phyloP scores from a whole-genome alignment of 2,797 vertebrate species.

The Ambastaia sidthimunki region DNA sequence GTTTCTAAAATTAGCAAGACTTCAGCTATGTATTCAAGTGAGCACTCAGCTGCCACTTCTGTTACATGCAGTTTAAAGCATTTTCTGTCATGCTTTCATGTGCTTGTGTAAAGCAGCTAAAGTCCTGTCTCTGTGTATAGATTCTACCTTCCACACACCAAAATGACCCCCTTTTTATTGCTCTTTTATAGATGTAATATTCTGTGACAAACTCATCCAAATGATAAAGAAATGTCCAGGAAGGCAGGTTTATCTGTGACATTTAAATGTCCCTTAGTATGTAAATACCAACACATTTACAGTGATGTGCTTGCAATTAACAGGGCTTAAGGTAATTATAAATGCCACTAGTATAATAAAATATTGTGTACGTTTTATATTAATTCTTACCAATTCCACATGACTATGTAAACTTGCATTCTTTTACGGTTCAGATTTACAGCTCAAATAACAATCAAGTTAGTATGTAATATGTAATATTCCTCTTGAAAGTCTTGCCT shows the following conservation, averaged over 20 bases:
- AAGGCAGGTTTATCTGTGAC: neutral
- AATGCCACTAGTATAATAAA: too few species aligned
- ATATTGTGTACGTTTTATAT: neutral
- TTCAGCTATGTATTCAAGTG: slow-evolving; percentile 32
- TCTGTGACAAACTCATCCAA: neutral
- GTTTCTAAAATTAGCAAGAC: slow-evolving; percentile 35
- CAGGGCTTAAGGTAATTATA: too few species aligned
- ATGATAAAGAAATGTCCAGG: neutral
- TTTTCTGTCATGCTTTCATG: slow-evolving; percentile 37
- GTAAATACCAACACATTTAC: neutral
- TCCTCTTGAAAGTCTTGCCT: too few species aligned
- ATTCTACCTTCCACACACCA: slow-evolving; percentile 32
- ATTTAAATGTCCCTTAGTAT: neutral
- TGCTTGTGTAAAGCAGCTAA: slow-evolving; percentile 39
- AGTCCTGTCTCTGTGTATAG: slow-evolving; percentile 34
- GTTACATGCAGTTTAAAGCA: slow-evolving; percentile 14
- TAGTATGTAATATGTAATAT: too few species aligned
- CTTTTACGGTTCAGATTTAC: too few species aligned
- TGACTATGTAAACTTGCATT: too few species aligned
- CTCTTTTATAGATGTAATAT: neutral
- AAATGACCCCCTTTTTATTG: slow-evolving; percentile 13
- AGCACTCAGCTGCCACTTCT: slow-evolving; percentile 45
- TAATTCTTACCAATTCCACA: neutral
- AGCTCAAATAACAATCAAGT: too few species aligned
- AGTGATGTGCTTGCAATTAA: neutral